Percentiles rank a stretch among this genome's conserved stretches.
Evolutionary conservation across 92 coral and sea anemone genomes (phyloP).

Genomic region (Ricordea florida): DNA sequence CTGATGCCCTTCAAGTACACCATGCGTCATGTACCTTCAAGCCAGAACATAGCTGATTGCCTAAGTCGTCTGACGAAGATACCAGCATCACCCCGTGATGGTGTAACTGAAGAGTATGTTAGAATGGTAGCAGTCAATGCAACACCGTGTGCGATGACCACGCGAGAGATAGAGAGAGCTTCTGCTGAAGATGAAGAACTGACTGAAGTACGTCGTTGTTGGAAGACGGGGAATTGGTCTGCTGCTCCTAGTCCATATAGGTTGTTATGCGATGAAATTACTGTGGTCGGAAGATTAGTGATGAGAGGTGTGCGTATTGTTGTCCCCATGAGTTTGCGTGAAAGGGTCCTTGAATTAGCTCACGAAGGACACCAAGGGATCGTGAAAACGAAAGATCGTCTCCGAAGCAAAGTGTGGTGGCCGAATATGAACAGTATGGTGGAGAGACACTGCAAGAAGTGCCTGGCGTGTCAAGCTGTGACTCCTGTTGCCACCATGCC

Average conservation of each 20-base stretch:
- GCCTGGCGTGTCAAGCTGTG: too few species aligned
- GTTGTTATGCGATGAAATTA: constrained; percentile 9
- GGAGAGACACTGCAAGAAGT: too few species aligned
- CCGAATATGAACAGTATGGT: too few species aligned
- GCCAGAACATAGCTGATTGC: too few species aligned
- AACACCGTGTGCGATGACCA: constrained; percentile 45
- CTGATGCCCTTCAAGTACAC: constrained; percentile 10
- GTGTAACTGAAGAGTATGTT: constrained; percentile 12
- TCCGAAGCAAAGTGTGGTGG: too few species aligned
- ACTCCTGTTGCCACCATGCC: too few species aligned
- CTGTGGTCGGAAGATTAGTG: constrained; percentile 25
- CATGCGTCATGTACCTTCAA: neutral
- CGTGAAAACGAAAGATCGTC: too few species aligned
- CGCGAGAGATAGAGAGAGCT: constrained; percentile 30
- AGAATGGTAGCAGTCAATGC: constrained; percentile 33
- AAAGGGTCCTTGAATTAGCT: constrained; percentile 1
- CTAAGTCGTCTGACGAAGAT: constrained; percentile 26
- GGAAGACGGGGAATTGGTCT: constrained; percentile 10
- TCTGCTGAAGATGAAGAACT: constrained; percentile 43
- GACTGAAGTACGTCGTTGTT: constrained; percentile 16
- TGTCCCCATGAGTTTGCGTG: neutral
- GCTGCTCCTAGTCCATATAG: constrained; percentile 7
- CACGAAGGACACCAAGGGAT: constrained; percentile 21
- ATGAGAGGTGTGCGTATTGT: constrained; percentile 46
- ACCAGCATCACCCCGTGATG: constrained; percentile 2